Percentiles rank a stretch among this genome's conserved stretches.
Conservation (phyloP, 2,113 vertebrate species). For the Oreochromis niloticus region DNA sequence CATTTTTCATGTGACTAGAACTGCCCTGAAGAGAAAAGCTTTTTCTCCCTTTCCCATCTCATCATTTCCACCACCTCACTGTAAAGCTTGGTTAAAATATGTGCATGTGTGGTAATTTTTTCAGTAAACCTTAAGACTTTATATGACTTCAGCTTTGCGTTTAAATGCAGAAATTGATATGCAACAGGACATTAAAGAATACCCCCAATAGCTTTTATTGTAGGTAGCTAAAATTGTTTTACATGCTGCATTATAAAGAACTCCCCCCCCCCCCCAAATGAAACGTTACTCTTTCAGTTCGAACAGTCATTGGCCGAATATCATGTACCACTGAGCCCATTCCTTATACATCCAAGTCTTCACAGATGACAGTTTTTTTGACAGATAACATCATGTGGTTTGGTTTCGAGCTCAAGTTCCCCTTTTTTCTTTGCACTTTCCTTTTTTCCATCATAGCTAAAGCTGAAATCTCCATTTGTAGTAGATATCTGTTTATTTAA, state of each 20-base stretch:
- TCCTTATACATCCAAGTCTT: not conserved
- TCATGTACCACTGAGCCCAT: not conserved
- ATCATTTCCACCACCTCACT: not conserved
- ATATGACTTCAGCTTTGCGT: not conserved
- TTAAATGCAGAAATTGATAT: not conserved
- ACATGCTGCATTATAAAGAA: not conserved
- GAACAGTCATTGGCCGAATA: not conserved
- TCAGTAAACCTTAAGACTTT: not conserved
- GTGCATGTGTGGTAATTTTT: not conserved
- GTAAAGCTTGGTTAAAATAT: not conserved
- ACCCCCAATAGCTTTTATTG: not conserved
- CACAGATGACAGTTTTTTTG: not conserved
- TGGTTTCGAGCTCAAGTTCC: not conserved
- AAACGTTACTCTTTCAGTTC: not conserved
- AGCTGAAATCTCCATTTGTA: not conserved
- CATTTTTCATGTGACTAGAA: constrained; percentile 22
- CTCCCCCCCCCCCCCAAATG: not conserved
- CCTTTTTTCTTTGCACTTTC: not conserved
- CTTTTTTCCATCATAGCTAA: not conserved
- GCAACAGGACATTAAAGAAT: not conserved
- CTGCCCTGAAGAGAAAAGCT: not conserved
- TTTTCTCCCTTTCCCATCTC: not conserved
- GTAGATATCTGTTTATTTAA: not conserved
- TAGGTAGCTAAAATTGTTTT: not conserved
- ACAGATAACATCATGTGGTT: not conserved